Conservation (phyloP, 1,140 invertebrate genomes). For the Drosophila kikkawai region DNA sequence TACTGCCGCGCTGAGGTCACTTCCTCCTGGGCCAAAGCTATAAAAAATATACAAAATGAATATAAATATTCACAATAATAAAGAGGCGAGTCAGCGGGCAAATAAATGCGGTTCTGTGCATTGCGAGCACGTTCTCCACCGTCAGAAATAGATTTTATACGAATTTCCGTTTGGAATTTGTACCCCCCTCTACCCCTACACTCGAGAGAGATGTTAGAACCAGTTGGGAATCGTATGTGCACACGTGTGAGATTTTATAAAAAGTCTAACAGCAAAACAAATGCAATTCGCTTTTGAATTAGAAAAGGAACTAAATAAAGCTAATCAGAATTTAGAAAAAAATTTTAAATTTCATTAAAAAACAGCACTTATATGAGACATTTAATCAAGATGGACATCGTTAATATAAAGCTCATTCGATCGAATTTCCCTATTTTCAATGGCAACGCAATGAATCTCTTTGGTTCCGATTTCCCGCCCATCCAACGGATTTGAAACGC, state of each 20-base stretch:
- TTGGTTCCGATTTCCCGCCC: conserved; percentile 49
- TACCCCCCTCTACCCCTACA: no score
- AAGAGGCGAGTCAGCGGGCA: conserved; percentile 2
- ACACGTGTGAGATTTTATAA: no score
- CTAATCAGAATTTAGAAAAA: no score
- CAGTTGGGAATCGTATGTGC: no score
- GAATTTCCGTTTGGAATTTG: background rate
- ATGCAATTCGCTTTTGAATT: no score
- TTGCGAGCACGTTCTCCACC: conserved; percentile 24
- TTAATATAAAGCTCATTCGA: background rate
- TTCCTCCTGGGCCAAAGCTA: conserved; percentile 56
- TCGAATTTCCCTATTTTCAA: conserved; percentile 25
- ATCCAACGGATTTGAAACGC: conserved; percentile 22
- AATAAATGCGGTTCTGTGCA: conserved; percentile 23
- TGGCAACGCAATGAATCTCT: conserved; percentile 45
- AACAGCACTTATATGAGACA: background rate
- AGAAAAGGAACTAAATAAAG: no score
- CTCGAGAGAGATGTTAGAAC: no score
- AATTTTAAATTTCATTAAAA: no score
- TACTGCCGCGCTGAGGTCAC: conserved; percentile 20
- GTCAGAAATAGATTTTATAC: conserved; percentile 10
- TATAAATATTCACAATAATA: conserved; percentile 4
- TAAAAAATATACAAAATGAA: background rate
- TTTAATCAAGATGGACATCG: background rate
- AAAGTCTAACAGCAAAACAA: no score